Conservation (phyloP, 2,797 vertebrate genomes). For the Sebastes cheni region DNA sequence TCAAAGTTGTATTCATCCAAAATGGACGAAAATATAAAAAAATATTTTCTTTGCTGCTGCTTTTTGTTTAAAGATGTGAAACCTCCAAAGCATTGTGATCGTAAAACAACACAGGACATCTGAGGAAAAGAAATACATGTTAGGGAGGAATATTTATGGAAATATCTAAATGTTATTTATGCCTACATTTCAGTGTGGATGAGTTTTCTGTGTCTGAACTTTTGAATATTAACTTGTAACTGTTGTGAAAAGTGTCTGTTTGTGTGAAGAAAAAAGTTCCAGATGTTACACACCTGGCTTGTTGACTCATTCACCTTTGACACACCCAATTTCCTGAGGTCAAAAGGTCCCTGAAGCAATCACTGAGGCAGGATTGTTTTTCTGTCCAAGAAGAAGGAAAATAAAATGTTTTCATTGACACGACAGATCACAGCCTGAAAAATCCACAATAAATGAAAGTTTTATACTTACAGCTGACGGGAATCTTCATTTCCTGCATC, state of each 20-base stretch:
- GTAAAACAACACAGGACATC: neutral
- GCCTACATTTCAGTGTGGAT: constrained; percentile 26
- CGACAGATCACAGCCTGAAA: neutral
- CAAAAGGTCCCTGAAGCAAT: neutral
- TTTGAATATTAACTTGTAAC: constrained; percentile 21
- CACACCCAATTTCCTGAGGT: neutral
- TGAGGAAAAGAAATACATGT: neutral
- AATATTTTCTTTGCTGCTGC: constrained; percentile 51
- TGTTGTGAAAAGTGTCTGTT: constrained; percentile 52
- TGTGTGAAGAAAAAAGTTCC: constrained; percentile 4
- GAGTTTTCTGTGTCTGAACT: constrained; percentile 32
- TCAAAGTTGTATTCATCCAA: constrained; percentile 36
- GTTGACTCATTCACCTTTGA: neutral
- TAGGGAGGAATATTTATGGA: constrained; percentile 7
- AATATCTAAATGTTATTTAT: constrained; percentile 46
- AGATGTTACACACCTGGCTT: neutral
- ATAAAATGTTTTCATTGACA: neutral
- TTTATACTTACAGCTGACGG: neutral
- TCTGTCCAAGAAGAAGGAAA: neutral
- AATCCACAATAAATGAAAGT: neutral
- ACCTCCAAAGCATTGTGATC: constrained; percentile 46
- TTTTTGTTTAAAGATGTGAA: constrained; percentile 46
- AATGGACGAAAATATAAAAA: constrained; percentile 24
- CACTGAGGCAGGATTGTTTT: neutral
- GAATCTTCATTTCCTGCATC: neutral